phyloP scores from a whole-genome alignment of 2,888 invertebrate genomes.

The Bibio marci region DNA sequence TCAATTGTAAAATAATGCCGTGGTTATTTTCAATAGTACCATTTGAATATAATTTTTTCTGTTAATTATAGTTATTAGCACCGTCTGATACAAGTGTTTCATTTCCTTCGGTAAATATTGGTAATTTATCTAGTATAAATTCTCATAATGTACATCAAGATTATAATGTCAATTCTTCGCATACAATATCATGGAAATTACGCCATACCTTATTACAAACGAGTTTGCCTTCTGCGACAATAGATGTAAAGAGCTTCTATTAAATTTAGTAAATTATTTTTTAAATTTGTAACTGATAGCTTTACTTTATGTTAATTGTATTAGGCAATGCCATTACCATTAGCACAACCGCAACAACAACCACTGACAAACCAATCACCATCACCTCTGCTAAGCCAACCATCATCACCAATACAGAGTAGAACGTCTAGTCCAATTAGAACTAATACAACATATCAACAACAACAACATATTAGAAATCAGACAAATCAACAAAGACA shows the following conservation, averaged over 20 bases:
- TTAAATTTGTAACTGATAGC: too few species aligned
- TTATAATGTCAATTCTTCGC: background rate
- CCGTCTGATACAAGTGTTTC: too few species aligned
- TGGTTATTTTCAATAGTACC: too few species aligned
- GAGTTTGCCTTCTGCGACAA: constrained; percentile 13
- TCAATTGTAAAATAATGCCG: too few species aligned
- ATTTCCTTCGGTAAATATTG: too few species aligned
- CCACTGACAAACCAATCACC: constrained; percentile 36
- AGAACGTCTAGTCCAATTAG: constrained; percentile 38
- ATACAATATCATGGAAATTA: background rate
- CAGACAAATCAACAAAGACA: constrained; percentile 16
- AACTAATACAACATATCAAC: constrained; percentile 10
- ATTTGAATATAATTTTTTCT: too few species aligned
- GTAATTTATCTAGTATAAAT: too few species aligned
- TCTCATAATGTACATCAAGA: too few species aligned
- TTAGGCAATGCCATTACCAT: background rate
- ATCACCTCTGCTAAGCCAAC: constrained; percentile 54
- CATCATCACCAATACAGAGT: constrained; percentile 63
- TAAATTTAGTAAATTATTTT: background rate
- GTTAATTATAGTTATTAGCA: too few species aligned
- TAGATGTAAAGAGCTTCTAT: constrained; percentile 13
- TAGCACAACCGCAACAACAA: constrained; percentile 4
- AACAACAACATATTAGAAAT: constrained; percentile 14
- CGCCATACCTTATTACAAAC: background rate
- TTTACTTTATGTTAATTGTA: too few species aligned